A percentile compares a stretch with the other conserved stretches of the same genome.
Evolutionary conservation across 2,113 vertebrate species (phyloP).

Genomic region (Oostethus manadensis): DNA sequence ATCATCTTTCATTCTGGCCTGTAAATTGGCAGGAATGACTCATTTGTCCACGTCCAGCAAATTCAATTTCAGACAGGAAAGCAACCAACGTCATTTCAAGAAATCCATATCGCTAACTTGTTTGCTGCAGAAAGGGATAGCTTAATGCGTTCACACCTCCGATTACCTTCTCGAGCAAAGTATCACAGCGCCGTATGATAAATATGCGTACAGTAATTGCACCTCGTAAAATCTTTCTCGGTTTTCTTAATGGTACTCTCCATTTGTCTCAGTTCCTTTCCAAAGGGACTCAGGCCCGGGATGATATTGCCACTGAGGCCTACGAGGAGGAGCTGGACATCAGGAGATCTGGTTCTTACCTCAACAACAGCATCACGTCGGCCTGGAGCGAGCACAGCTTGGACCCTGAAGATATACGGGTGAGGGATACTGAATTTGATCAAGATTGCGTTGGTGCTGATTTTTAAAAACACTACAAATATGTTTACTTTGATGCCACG

Average conservation of each 20-base stretch:
- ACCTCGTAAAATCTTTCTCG: neutral
- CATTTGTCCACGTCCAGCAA: neutral
- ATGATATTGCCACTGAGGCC: constrained; percentile 92
- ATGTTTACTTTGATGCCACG: no score
- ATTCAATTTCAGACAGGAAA: neutral
- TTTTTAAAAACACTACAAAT: no score
- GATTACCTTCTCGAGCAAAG: neutral
- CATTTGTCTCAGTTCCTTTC: constrained; percentile 80
- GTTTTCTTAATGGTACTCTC: constrained; percentile 5
- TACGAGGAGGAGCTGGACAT: constrained; percentile 98
- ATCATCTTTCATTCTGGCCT: neutral
- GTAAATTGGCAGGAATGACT: neutral
- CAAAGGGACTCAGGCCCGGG: constrained; percentile 87
- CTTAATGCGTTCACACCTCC: neutral
- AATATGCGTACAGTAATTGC: neutral
- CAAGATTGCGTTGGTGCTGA: no score
- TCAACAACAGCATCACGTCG: constrained; percentile 97
- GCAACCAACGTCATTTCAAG: neutral
- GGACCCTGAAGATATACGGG: constrained; percentile 96
- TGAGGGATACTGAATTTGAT: constrained; percentile 57
- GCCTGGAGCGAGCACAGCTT: constrained; percentile 98
- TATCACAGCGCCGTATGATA: neutral
- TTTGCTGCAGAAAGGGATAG: neutral
- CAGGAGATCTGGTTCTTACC: constrained; percentile 92
- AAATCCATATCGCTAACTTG: neutral